phyloP scores from a whole-genome alignment of 2,888 invertebrate species.

The Eristalis intricaria region DNA sequence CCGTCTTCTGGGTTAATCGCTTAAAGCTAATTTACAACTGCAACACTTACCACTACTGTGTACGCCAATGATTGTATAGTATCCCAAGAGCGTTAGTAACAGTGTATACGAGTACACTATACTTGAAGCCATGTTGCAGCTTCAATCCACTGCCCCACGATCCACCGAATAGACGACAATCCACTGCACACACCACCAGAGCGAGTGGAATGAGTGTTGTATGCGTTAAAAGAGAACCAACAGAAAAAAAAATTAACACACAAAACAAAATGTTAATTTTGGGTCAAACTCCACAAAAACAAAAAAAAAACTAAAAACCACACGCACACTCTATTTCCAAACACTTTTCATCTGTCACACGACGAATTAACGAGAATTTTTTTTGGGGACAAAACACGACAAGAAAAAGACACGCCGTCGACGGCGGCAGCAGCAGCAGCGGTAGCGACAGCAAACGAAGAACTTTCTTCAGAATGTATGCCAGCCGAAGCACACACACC shows the following conservation, averaged over 20 bases:
- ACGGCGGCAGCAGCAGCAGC: too few relatives aligned
- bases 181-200: constrained; percentile 32
- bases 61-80: constrained; percentile 64
- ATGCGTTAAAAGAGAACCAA: neutral
- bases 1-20: constrained; percentile 45
- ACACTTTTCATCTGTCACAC: constrained; percentile 64
- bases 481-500: constrained; percentile 37
- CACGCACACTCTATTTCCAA: constrained; percentile 28
- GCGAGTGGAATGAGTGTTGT: constrained; percentile 16
- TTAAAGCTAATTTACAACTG: constrained; percentile 33
- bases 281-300: constrained; percentile 37
- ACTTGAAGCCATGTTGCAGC: constrained; percentile 55
- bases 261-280: constrained; percentile 23
- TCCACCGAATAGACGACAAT: neutral
- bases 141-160: constrained; percentile 17
- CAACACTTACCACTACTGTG: constrained; percentile 61
- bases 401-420: neutral
- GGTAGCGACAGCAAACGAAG: constrained; percentile 12
- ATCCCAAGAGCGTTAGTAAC: constrained; percentile 64
- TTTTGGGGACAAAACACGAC: constrained; percentile 31
- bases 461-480: constrained; percentile 68
- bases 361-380: constrained; percentile 46
- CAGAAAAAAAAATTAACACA: neutral
- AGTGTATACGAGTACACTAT: constrained; percentile 65
- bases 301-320: constrained; percentile 7